Evolutionary conservation across 2,888 invertebrate genomes (phyloP), one percentile per base, ranked within the genome.

Genomic region (Leptinotarsa juncta): DNA sequence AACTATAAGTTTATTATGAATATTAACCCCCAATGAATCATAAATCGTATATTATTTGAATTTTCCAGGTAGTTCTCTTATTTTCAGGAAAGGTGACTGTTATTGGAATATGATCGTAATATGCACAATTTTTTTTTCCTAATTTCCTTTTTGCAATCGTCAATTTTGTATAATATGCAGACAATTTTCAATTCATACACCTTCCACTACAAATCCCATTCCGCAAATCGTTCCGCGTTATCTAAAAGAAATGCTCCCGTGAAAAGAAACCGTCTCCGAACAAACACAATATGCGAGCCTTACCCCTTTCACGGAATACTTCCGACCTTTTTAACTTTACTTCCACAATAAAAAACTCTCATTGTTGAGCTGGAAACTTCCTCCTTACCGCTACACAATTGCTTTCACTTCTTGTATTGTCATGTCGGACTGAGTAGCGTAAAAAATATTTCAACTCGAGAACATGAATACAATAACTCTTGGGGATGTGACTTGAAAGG

Each of bases 301-400:
- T 73, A 74, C 74, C 72, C 68, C 42, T 42, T 42, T 42, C 42
- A 65, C 62, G 23, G 60, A 62, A 72, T 57, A 72, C 67, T 77
- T 77, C 74, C 74, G 77, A 74, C 74, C 77, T 77, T 77, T 74
- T 69, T 65, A 71, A 72, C 77, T 72, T 68, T 42, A 23, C 72
- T 68, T 57, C 51, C 53, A 60, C 51, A 51, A 70, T 53, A 69
- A 72, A 72, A 74, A 72, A 67, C 51, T 72, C 74, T 2, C 68
- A 72, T 74, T 72, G 72, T 71, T 72, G 71, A 12, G 18, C 51
- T 71, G 60, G 60, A 72, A 68, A 72, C 65, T 72, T 72, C 67
- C 55, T 74, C 51, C 65, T 51, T 65, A 68, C 26, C 62, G 55
- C n/a, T 26, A 57, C 62, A 74, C 76, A 73, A 74, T 72, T 32